These are phyloP conservation scores for Nebria brevicollis DNA, from an alignment of 2,888 invertebrate species.

Conservation along the genomic window DNA sequence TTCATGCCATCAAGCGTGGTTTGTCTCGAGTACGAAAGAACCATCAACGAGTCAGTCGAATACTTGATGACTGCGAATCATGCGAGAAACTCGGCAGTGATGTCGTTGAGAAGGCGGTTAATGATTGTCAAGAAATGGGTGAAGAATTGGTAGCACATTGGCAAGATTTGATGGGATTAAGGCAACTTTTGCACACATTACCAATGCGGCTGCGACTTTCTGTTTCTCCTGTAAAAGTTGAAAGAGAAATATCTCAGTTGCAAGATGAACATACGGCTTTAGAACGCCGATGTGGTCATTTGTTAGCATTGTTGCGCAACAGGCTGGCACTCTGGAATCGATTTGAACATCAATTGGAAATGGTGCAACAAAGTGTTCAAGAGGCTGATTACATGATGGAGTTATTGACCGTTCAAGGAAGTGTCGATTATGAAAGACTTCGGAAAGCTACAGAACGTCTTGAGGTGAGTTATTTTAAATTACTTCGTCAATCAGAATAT, in stretches of 20 bases:
- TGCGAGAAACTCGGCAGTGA: conserved; percentile 80
- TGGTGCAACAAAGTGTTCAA: conserved; percentile 83
- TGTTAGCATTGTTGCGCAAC: conserved; percentile 72
- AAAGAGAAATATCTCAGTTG: conserved; percentile 78
- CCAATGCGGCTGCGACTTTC: conserved; percentile 80
- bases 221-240: conserved; percentile 80
- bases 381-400: conserved; percentile 92
- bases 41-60: conserved; percentile 70
- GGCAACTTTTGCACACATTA: conserved; percentile 81
- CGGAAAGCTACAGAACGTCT: conserved; percentile 85
- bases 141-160: conserved; percentile 78
- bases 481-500: not conserved
- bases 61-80: conserved; percentile 78
- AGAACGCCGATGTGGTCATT: conserved; percentile 76
- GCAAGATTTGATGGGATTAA: conserved; percentile 79
- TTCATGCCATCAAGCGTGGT: conserved; percentile 77
- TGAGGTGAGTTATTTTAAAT: conserved; percentile 71
- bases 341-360: conserved; percentile 80
- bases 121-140: conserved; percentile 76
- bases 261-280: conserved; percentile 80
- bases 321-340: conserved; percentile 79
- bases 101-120: conserved; percentile 79
- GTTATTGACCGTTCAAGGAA: conserved; percentile 82
- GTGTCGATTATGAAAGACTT: conserved; percentile 84
- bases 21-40: conserved; percentile 75